A percentile compares a stretch with the other conserved stretches of the same genome.
Evolutionary conservation across 1,140 invertebrate genomes (phyloP).

Genomic region (Coptotermes formosanus): DNA sequence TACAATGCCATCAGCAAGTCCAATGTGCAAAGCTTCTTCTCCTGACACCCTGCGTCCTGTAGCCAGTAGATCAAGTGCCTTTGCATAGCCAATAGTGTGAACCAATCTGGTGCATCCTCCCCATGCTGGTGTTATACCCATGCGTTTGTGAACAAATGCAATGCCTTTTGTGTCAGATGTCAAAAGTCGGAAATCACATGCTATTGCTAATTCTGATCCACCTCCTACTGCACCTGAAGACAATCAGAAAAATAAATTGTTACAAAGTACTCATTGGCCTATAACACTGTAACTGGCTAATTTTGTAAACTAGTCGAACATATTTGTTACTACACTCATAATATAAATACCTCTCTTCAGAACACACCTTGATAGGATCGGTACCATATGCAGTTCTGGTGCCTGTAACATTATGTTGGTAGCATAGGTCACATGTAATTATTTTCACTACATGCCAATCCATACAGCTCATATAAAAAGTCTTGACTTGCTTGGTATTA

Average conservation of each 20-base stretch:
- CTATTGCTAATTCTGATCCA: constrained; percentile 57
- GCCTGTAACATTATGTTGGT: too few species aligned
- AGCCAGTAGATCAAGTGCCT: constrained; percentile 50
- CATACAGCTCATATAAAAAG: too few species aligned
- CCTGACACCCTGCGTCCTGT: constrained; percentile 46
- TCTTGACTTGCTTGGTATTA: too few species aligned
- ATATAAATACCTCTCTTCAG: not conserved
- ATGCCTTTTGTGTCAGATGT: constrained; percentile 46
- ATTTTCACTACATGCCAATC: too few species aligned
- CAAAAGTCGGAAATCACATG: constrained; percentile 58
- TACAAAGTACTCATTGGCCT: not conserved
- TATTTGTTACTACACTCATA: not conserved
- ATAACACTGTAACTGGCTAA: not conserved
- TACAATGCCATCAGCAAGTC: constrained; percentile 42
- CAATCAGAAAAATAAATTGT: not conserved
- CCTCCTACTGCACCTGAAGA: constrained; percentile 54
- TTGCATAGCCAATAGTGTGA: not conserved
- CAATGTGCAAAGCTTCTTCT: constrained; percentile 46
- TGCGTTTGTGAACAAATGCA: constrained; percentile 58
- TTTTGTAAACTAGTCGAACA: not conserved
- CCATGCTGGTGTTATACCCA: constrained; percentile 60
- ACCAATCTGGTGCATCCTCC: constrained; percentile 53
- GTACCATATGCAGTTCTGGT: too few species aligned
- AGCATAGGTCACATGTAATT: too few species aligned
- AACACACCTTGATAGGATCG: too few species aligned